A percentile compares a stretch with the other conserved stretches of the same genome.
phyloP scores from a whole-genome alignment of 2,113 vertebrate species.

The Isichthys henryi region DNA sequence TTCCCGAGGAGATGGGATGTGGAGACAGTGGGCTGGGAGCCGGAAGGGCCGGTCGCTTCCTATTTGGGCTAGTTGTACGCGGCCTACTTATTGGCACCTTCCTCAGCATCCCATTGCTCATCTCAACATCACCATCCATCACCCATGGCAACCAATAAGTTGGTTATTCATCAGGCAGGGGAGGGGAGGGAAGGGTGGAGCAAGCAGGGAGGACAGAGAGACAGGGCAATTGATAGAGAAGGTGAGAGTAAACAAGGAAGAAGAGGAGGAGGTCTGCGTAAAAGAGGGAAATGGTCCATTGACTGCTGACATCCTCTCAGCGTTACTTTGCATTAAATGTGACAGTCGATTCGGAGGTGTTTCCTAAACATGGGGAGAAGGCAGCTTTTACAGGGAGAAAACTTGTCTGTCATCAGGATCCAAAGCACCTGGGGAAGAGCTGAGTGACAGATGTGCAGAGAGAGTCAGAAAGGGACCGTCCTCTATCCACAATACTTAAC shows the following conservation, averaged over 20 bases:
- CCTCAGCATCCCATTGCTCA: slow-evolving; percentile 77
- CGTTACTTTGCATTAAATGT: neutral
- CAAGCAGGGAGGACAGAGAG: neutral
- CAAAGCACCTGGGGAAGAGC: neutral
- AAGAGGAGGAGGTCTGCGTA: neutral
- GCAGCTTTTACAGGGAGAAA: neutral
- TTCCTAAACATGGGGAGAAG: neutral
- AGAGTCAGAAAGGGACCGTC: neutral
- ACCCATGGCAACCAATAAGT: slow-evolving; percentile 79
- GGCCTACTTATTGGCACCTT: slow-evolving; percentile 72
- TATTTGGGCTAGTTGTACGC: slow-evolving; percentile 60
- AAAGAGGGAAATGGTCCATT: neutral
- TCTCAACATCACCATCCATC: slow-evolving; percentile 71
- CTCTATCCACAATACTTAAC: neutral
- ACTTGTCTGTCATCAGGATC: neutral
- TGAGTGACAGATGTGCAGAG: neutral
- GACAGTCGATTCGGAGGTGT: neutral
- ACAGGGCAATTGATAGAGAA: neutral
- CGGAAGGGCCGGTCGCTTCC: slow-evolving; percentile 55
- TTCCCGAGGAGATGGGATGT: slow-evolving; percentile 8
- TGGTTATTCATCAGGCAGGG: slow-evolving; percentile 74
- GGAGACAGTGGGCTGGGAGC: slow-evolving; percentile 29
- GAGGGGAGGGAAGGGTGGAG: neutral
- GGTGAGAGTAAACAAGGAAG: neutral
- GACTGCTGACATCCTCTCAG: neutral